These are phyloP conservation scores for Eilema caniola DNA, from an alignment of 2,888 invertebrate species.

Conservation along the genomic window DNA sequence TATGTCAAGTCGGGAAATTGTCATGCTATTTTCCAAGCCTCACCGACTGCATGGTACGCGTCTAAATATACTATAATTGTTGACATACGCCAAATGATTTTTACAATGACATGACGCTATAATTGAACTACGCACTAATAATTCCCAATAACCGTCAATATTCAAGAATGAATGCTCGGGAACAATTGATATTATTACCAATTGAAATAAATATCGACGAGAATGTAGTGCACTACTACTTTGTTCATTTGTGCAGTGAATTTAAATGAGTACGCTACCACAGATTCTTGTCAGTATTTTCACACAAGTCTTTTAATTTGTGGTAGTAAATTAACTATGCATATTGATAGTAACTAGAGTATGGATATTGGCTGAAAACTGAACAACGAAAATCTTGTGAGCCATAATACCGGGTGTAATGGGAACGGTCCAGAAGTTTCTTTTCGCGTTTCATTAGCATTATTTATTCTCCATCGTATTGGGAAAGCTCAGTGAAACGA, in stretches of 20 bases:
- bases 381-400: too few relatives aligned
- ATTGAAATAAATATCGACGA: conserved; percentile 19
- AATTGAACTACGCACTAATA: conserved; percentile 33
- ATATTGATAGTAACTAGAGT: neutral
- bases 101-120: conserved; percentile 29
- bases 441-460: too few relatives aligned
- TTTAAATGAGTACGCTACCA: conserved; percentile 17
- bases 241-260: conserved; percentile 23
- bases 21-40: too few relatives aligned
- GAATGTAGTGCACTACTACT: conserved; percentile 19
- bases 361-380: too few relatives aligned
- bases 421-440: too few relatives aligned
- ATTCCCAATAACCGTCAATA: conserved; percentile 29
- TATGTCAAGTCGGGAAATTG: too few relatives aligned
- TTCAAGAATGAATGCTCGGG: conserved; percentile 19
- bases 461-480: too few relatives aligned
- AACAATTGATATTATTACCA: conserved; percentile 25
- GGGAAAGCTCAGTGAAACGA: too few relatives aligned
- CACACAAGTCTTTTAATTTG: neutral
- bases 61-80: too few relatives aligned
- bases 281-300: neutral
- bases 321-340: neutral
- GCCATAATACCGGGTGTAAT: too few relatives aligned
- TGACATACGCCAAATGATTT: conserved; percentile 29
- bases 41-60: too few relatives aligned